A percentile compares a stretch with the other conserved stretches of the same genome.
Evolutionary conservation across 1,140 invertebrate genomes (phyloP).

Genomic region (Anastatus disparis): DNA sequence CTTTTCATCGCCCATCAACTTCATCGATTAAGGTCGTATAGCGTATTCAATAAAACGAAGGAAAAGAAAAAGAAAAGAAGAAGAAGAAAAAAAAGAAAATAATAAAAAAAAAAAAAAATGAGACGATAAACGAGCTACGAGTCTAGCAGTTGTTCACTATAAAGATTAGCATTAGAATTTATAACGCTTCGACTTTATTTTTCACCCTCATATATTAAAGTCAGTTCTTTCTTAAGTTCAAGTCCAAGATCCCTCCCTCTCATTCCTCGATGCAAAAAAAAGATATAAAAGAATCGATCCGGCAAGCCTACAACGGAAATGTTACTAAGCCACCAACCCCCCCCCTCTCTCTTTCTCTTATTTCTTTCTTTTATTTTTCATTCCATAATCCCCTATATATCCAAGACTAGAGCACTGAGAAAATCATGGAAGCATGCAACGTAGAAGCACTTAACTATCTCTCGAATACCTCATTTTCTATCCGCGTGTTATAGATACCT

Average conservation of each 20-base stretch:
- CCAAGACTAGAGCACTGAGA: not conserved
- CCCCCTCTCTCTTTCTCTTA: too few species aligned
- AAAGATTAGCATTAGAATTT: slow-evolving; percentile 9
- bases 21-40: too few species aligned
- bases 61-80: too few species aligned
- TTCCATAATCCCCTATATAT: too few species aligned
- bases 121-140: not conserved
- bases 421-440: not conserved
- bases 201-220: not conserved
- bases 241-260: not conserved
- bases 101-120: too few species aligned
- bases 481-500: not conserved
- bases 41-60: too few species aligned
- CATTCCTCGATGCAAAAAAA: not conserved
- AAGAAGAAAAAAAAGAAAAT: too few species aligned
- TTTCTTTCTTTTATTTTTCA: too few species aligned
- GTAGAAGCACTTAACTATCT: not conserved
- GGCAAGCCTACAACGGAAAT: too few species aligned
- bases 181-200: not conserved
- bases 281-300: slow-evolving; percentile 20
- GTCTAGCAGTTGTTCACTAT: not conserved
- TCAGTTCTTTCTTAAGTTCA: slow-evolving; percentile 22
- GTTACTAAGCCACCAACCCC: too few species aligned
- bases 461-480: not conserved
- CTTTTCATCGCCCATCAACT: too few species aligned